Conservation (phyloP, 2,113 vertebrate genomes). For the Sphaerodactylus townsendi region DNA sequence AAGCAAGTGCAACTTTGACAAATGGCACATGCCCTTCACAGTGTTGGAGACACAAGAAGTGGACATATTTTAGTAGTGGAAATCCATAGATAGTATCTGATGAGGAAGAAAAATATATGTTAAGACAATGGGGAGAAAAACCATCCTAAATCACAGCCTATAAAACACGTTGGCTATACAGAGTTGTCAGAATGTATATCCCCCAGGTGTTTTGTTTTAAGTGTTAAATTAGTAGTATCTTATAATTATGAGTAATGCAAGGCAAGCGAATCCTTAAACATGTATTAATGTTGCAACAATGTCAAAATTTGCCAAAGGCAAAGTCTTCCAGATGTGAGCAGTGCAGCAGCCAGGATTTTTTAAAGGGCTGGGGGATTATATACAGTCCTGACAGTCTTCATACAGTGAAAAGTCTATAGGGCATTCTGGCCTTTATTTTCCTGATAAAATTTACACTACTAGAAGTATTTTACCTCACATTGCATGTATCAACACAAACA, state of each 20-base stretch:
- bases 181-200: background rate
- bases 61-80: background rate
- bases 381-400: background rate
- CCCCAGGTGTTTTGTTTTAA: background rate
- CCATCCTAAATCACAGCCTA: background rate
- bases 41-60: background rate
- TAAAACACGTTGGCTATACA: slow-evolving; percentile 3
- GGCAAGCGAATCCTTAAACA: background rate
- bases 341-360: background rate
- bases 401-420: background rate
- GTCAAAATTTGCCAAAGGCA: slow-evolving; percentile 27
- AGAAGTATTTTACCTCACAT: too few species aligned
- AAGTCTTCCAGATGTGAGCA: slow-evolving; percentile 14
- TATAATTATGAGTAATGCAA: slow-evolving; percentile 31
- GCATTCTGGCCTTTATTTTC: background rate
- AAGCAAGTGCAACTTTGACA: background rate
- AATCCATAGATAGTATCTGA: background rate
- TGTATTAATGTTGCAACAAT: slow-evolving; percentile 15
- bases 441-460: slow-evolving; percentile 2
- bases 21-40: background rate
- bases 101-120: background rate
- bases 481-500: background rate
- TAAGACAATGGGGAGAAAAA: slow-evolving; percentile 6
- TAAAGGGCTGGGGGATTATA: slow-evolving; percentile 14
- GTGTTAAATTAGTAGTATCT: background rate